Evolutionary conservation across 2,113 vertebrate genomes (phyloP).

Genomic region (Picathartes gymnocephalus): DNA sequence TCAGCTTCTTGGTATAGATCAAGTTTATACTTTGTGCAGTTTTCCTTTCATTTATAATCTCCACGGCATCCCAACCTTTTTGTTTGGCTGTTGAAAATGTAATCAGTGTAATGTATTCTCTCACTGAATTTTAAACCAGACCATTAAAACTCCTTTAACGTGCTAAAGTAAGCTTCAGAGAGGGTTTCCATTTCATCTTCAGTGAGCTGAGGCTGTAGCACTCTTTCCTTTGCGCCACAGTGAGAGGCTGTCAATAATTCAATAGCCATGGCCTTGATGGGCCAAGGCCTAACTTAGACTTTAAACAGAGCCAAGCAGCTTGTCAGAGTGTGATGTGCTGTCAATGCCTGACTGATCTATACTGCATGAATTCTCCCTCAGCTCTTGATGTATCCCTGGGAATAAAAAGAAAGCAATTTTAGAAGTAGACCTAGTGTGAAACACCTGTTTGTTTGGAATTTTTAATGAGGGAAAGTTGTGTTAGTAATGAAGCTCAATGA

Average conservation of each 20-base stretch:
- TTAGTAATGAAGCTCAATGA: not conserved
- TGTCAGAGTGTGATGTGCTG: constrained; percentile 77
- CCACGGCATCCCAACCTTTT: constrained; percentile 55
- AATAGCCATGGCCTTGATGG: constrained; percentile 79
- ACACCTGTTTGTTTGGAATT: constrained; percentile 73
- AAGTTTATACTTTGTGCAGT: not conserved
- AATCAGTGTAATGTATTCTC: constrained; percentile 77
- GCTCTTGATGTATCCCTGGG: constrained; percentile 73
- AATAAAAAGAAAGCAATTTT: constrained; percentile 76
- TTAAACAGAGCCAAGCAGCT: constrained; percentile 80
- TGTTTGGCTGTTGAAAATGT: constrained; percentile 72
- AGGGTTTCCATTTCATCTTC: constrained; percentile 84
- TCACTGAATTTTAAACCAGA: constrained; percentile 82
- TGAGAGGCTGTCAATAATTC: constrained; percentile 84
- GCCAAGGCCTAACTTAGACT: constrained; percentile 75
- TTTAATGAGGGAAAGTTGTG: constrained; percentile 43
- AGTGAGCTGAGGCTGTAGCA: constrained; percentile 70
- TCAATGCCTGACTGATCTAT: constrained; percentile 81
- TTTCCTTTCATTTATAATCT: constrained; percentile 50
- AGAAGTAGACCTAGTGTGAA: constrained; percentile 66
- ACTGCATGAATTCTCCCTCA: constrained; percentile 75
- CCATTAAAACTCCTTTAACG: constrained; percentile 82
- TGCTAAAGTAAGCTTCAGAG: constrained; percentile 79
- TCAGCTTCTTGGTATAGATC: not conserved
- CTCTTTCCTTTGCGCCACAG: constrained; percentile 66